These are phyloP conservation scores for Rachycentron canadum DNA, from an alignment of 2,797 vertebrate species.

Conservation along the genomic window DNA sequence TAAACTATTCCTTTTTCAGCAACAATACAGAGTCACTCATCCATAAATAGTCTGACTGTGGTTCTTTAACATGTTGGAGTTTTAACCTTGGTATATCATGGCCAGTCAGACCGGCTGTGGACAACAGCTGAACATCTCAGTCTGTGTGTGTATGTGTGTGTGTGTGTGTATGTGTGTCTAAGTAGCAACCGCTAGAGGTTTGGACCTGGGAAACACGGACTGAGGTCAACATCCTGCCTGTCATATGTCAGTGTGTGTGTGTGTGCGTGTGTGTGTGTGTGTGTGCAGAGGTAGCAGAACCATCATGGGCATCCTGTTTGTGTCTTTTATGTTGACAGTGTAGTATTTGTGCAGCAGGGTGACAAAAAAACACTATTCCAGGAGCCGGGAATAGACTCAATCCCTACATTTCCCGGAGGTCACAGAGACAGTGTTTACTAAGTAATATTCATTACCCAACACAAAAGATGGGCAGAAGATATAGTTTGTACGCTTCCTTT, in stretches of 20 bases:
- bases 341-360: slow-evolving; percentile 42
- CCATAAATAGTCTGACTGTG: slow-evolving; percentile 58
- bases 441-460: not conserved
- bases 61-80: slow-evolving; percentile 25
- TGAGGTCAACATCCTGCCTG: slow-evolving; percentile 64
- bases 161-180: slow-evolving; percentile 27
- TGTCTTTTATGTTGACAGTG: slow-evolving; percentile 57
- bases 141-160: slow-evolving; percentile 13
- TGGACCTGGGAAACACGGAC: slow-evolving; percentile 52
- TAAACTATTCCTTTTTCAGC: slow-evolving; percentile 31
- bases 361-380: slow-evolving; percentile 55
- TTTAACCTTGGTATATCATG: slow-evolving; percentile 60
- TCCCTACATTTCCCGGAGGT: slow-evolving; percentile 45
- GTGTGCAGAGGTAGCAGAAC: not conserved
- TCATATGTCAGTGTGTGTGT: slow-evolving; percentile 31
- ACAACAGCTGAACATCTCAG: slow-evolving; percentile 72
- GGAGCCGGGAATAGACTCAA: slow-evolving; percentile 46
- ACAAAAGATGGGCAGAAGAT: not conserved
- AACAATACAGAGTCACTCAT: slow-evolving; percentile 32
- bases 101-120: slow-evolving; percentile 40
- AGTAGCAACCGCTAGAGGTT: slow-evolving; percentile 52
- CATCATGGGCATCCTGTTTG: slow-evolving; percentile 70
- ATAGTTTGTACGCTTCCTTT: slow-evolving; percentile 12
- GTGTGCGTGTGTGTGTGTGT: slow-evolving; percentile 14
- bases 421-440: slow-evolving; percentile 21